These are phyloP conservation scores for Scolopax bukidnonensis DNA, from an alignment of 2,797 vertebrate genomes.

Conservation along the genomic window DNA sequence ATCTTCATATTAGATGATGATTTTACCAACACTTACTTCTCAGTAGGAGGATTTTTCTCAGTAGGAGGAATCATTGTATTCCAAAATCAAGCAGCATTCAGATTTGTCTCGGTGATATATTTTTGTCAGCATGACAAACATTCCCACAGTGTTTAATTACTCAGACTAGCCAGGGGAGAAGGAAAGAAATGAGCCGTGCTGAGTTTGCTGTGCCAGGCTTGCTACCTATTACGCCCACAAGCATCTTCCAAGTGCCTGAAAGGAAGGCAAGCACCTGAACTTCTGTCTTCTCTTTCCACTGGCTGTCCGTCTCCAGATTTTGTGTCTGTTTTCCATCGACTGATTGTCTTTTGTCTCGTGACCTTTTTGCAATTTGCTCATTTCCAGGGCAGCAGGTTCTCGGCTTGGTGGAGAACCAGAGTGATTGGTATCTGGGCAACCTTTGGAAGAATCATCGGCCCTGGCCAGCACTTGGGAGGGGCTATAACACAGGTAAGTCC, in stretches of 20 bases:
- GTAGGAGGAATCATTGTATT: constrained; percentile 44
- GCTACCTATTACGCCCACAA: background rate
- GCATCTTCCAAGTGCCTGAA: background rate
- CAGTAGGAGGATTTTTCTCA: constrained; percentile 29
- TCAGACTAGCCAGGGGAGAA: constrained; percentile 35
- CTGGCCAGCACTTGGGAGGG: constrained; percentile 94
- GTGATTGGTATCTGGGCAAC: constrained; percentile 98
- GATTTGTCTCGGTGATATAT: constrained; percentile 36
- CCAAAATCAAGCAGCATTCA: constrained; percentile 45
- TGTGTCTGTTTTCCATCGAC: background rate
- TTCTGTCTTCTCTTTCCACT: background rate
- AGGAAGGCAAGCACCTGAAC: background rate
- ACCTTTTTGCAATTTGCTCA: constrained; percentile 26
- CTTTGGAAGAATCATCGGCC: constrained; percentile 99
- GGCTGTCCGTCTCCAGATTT: background rate
- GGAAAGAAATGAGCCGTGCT: constrained; percentile 16
- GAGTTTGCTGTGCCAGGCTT: background rate
- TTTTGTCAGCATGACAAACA: constrained; percentile 51
- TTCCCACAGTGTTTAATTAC: constrained; percentile 64
- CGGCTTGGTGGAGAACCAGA: constrained; percentile 98
- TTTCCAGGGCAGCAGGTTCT: constrained; percentile 94
- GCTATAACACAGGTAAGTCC: constrained; percentile 93
- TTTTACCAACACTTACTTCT: constrained; percentile 35
- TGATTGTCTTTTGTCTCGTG: background rate
- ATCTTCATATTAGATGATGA: constrained; percentile 42